phyloP scores from a whole-genome alignment of 2,888 invertebrate genomes.

The Pandemis corylana region DNA sequence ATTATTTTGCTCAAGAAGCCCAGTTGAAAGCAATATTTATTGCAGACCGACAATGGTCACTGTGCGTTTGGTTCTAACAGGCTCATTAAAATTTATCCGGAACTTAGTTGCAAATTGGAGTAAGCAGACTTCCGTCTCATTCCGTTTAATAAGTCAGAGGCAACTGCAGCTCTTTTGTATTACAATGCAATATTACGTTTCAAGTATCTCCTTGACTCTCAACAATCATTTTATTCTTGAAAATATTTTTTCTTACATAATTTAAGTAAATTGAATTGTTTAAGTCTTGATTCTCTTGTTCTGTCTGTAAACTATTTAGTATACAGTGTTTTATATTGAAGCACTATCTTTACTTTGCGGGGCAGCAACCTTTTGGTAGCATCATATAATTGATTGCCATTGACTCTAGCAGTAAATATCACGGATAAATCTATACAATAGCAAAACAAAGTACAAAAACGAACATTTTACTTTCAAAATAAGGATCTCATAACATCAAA shows the following conservation, averaged over 20 bases:
- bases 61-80: slow-evolving; percentile 54
- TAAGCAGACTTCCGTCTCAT: slow-evolving; percentile 40
- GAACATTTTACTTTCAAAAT: neutral
- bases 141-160: slow-evolving; percentile 37
- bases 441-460: neutral
- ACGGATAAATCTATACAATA: neutral
- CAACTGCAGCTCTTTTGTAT: slow-evolving; percentile 32
- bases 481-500: slow-evolving; percentile 55
- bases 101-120: slow-evolving; percentile 42
- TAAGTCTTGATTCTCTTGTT: neutral
- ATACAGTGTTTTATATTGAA: no score
- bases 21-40: slow-evolving; percentile 53
- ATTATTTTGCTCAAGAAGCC: slow-evolving; percentile 45
- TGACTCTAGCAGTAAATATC: neutral
- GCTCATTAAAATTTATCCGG: slow-evolving; percentile 55
- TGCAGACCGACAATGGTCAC: slow-evolving; percentile 52
- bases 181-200: slow-evolving; percentile 30
- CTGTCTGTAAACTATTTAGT: slow-evolving; percentile 47
- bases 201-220: slow-evolving; percentile 19
- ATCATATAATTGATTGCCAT: neutral
- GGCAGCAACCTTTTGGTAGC: neutral
- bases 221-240: slow-evolving; percentile 22
- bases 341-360: no score
- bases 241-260: slow-evolving; percentile 1
- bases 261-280: neutral